Evolutionary conservation across 2,113 vertebrate genomes (phyloP), one percentile per base, ranked within the genome.

Genomic region (Leuciscus idus): DNA sequence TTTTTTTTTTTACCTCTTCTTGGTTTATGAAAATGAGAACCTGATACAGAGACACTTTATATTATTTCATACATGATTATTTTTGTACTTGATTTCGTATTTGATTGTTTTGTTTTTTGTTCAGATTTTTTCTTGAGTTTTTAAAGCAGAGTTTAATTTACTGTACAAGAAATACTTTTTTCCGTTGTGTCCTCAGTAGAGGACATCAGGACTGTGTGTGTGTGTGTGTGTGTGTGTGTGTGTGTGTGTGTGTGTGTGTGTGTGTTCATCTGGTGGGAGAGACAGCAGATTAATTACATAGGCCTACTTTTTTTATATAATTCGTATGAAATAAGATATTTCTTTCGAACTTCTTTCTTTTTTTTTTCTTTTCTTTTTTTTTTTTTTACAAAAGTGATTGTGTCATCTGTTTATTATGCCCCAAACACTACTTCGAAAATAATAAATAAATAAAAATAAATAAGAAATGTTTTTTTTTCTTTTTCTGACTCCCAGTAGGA

Each of bases 221-320:
- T 64, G 11, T 28, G 11, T 28, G n/a, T 64, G 26, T 26, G n/a
- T 62, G 59, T 62, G 59, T 61, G 59, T 62, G 59, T 61, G 57
- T 61, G 23, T n/a, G 23, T 61, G 59, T n/a, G 55, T 59, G 39
- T 43, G 23, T 64, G 61, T 62, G 64, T 30, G 6, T 23, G 33
- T 39, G 70, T 46, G 0, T 74, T 15, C 72, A 74, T 74, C 72
- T 26, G 39, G 43, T 48, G n/a, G 72, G 43, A 28, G 72, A 48
- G 36, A 46, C 39, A 8, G n/a, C 23, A 75, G 72, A 75, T 75
- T 75, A 75, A 75, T 74, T 48, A 74, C 72, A 46, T 48, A 39
- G 43, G 43, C 8, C 2, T 39, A n/a, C 21, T 9, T 0, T 11
- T 61, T 26, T 73, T 13, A 8, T 39, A 39, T 43, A 23, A 72